Evolutionary conservation across 2,797 vertebrate genomes (phyloP), one percentile per base, ranked within the genome.

Genomic region (Australoheros facetus): DNA sequence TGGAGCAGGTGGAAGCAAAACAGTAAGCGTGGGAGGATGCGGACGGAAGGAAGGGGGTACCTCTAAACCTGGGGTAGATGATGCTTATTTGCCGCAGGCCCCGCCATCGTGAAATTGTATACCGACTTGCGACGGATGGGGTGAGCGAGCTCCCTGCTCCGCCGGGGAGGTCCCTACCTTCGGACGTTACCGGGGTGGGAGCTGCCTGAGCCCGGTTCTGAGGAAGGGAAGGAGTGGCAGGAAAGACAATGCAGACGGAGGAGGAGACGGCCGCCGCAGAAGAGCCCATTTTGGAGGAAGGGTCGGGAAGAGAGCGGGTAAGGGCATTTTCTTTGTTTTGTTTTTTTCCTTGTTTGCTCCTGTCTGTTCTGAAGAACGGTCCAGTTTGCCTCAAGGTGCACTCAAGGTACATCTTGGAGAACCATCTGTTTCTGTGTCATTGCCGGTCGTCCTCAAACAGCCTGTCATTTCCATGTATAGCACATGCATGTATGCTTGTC

Each of bases 241-340:
- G 88, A 85, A 83, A 85, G 90, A 95, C 92, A 83, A 96, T 96
- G 95, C 95, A 92, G 94, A 93, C 94, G 93, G 95, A 95, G 92
- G 93, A 96, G 92, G 93, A 95, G 90, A 94, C 95, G 85, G 95
- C 94, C 86, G 85, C 95, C 79, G 96, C 91, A 87, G 90, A 96
- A 90, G 94, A 96, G 91, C 94, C 95, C 89, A 95, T 95, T 85
- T 91, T 95, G 92, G 94, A 95, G 89, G 93, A 93, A 77, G 94
- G 94, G 85, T 92, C 93, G 78, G 95, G 90, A 83, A 94, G 96
- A 88, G 96, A 96, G 90, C 95, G 95, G 96, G 96, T 96, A 76
- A 81, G 85, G 86, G 81, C 85, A 23, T 77, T 37, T 58, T 30
- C 12, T 23, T 21, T 21, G 53, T 1, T 1, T 28, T 13, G 21